Evolutionary conservation across 2,113 vertebrate genomes (phyloP).

Genomic region (Chamaetylas fuelleborni): DNA sequence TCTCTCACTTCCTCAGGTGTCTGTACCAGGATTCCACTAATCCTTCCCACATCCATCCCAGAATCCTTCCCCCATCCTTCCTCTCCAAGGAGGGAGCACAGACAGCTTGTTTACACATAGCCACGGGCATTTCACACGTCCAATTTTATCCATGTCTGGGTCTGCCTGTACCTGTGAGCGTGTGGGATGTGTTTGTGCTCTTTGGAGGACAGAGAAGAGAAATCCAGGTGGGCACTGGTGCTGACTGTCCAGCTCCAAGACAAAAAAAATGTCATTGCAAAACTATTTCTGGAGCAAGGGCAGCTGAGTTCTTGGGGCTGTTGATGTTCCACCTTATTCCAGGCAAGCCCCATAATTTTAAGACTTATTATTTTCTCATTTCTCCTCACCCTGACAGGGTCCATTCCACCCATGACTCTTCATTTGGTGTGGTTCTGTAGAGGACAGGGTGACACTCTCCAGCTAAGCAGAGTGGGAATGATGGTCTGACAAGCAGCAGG

Average conservation of each 20-base stretch:
- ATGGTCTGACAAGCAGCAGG: not conserved
- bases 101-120: not conserved
- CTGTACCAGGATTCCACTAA: not conserved
- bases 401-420: not conserved
- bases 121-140: not conserved
- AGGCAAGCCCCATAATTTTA: not conserved
- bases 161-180: not conserved
- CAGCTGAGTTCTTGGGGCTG: not conserved
- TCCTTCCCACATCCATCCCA: not conserved
- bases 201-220: not conserved
- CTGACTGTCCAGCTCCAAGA: not conserved
- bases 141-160: not conserved
- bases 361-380: not conserved
- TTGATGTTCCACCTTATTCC: not conserved
- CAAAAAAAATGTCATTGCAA: not conserved
- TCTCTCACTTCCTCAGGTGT: not conserved
- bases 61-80: not conserved
- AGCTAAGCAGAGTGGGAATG: not conserved
- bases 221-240: not conserved
- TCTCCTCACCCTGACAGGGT: not conserved
- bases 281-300: not conserved
- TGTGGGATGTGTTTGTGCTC: not conserved
- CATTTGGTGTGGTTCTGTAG: not conserved
- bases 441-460: not conserved
- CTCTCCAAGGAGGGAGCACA: not conserved